Percentiles rank a stretch among this genome's conserved stretches.
Evolutionary conservation across 2,888 invertebrate species (phyloP).

Genomic region (Calameuta filiformis): DNA sequence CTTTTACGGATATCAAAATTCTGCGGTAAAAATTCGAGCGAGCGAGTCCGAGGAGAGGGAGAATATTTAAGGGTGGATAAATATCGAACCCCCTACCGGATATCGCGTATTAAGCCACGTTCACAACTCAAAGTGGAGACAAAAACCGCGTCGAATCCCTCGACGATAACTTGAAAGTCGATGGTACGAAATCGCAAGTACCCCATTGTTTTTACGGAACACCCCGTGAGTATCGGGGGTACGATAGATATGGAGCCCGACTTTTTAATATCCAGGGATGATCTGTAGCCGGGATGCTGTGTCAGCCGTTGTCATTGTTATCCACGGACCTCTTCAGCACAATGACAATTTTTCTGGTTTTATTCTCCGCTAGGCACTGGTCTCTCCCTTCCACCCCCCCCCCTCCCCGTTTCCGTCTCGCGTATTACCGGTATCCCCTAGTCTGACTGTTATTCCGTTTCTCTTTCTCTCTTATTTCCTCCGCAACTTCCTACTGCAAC

Average conservation of each 20-base stretch:
- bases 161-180: slow-evolving; percentile 36
- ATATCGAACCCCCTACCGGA: background rate
- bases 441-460: background rate
- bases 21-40: background rate
- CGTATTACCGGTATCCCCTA: slow-evolving; percentile 38
- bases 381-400: slow-evolving; percentile 34
- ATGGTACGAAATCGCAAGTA: slow-evolving; percentile 56
- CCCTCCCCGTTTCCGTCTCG: slow-evolving; percentile 44
- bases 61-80: background rate
- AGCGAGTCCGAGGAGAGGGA: no score
- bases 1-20: background rate
- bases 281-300: slow-evolving; percentile 63
- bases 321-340: slow-evolving; percentile 64
- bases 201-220: slow-evolving; percentile 51
- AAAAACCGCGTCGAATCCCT: slow-evolving; percentile 1
- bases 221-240: slow-evolving; percentile 33
- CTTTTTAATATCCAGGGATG: slow-evolving; percentile 67
- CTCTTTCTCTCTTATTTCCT: background rate
- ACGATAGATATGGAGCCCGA: slow-evolving; percentile 51
- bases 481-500: background rate
- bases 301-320: slow-evolving; percentile 66
- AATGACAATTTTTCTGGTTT: slow-evolving; percentile 66
- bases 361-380: slow-evolving; percentile 59
- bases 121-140: background rate
- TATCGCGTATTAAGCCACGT: background rate